Base-by-base conservation (phyloP, 2,797 vertebrate species). In the Chelmon rostratus region DNA sequence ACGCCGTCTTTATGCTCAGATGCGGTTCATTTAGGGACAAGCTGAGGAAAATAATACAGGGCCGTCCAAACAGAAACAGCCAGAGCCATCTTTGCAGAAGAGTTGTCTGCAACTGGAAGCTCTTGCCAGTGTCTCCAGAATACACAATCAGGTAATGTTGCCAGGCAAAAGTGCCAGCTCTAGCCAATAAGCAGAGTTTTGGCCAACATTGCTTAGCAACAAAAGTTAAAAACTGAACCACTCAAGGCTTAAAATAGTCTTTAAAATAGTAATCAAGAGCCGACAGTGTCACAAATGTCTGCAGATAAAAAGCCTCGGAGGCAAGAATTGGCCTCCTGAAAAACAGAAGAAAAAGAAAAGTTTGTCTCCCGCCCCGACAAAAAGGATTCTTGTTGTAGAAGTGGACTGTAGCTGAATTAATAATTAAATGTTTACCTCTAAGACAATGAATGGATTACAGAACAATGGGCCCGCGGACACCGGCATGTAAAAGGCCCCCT, bases 191-290 rank as follows among this genome's bases (percentile, higher is more conserved):
- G 92, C 86, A 83, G 78, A 89, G 89, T 89, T 93, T 91, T 91
- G 92, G 92, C 88, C 91, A 89, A 91, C 84, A 93, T 90, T 86
- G 92, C 93, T 90, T 93, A 93, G 91, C 90, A 92, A 93, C 91
- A 92, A 90, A 92, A 92, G 92, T 94, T 89, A 92, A 84, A 90
- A 89, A 91, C 77, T 9, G 79, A 89, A 86, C 70, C 79, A 84
- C 84, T 90, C 82, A 82, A 82, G 76, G 83, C 82, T 86, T 82
- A 82, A 88, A 90, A 89, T 86, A 88, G 87, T 89, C 86, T 87
- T 87, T 86, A 86, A 91, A 89, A 89, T 59, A 86, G 76, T 87
- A 74, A 89, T 86, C 86, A 84, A 81, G 69, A 83, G 68, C 67
- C 31, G 38, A 79, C 62, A 25, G 83, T 81, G 80, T 87, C 78